Conservation (phyloP, 2,113 vertebrate species). For the Eleginops maclovinus region DNA sequence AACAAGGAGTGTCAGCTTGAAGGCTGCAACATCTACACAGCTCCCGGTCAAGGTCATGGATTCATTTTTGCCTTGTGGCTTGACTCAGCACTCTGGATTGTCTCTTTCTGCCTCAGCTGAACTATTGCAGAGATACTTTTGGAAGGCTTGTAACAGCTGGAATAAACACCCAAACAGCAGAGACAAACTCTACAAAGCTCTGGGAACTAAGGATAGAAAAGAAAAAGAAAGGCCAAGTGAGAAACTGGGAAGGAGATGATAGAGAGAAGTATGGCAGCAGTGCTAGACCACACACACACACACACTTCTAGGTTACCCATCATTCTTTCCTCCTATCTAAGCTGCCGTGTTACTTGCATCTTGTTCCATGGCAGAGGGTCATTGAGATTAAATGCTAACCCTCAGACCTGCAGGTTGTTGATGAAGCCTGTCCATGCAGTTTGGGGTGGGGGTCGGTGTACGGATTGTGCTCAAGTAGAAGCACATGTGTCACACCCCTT, state of each 20-base stretch:
- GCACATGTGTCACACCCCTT: slow-evolving; percentile 26
- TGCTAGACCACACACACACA: background rate
- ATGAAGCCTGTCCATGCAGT: slow-evolving; percentile 52
- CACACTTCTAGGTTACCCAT: slow-evolving; percentile 46
- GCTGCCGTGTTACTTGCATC: slow-evolving; percentile 46
- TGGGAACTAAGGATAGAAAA: slow-evolving; percentile 10
- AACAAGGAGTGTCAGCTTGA: slow-evolving; percentile 1
- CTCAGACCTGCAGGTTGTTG: slow-evolving; percentile 43
- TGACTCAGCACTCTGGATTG: background rate
- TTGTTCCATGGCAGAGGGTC: slow-evolving; percentile 50
- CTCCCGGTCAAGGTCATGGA: slow-evolving; percentile 24
- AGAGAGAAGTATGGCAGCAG: background rate
- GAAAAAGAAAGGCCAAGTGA: slow-evolving; percentile 1
- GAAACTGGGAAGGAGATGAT: slow-evolving; percentile 14
- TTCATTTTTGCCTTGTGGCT: background rate
- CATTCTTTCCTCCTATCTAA: slow-evolving; percentile 45
- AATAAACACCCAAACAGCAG: slow-evolving; percentile 16
- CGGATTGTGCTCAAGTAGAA: slow-evolving; percentile 31
- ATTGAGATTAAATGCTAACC: slow-evolving; percentile 64
- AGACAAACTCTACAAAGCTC: slow-evolving; percentile 19
- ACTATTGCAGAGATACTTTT: slow-evolving; percentile 14
- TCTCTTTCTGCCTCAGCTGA: background rate
- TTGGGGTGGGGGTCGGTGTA: slow-evolving; percentile 34
- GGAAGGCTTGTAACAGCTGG: slow-evolving; percentile 14
- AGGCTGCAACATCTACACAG: background rate